Base-by-base conservation (phyloP, 2,797 vertebrate species). In the Ceryle rudis region DNA sequence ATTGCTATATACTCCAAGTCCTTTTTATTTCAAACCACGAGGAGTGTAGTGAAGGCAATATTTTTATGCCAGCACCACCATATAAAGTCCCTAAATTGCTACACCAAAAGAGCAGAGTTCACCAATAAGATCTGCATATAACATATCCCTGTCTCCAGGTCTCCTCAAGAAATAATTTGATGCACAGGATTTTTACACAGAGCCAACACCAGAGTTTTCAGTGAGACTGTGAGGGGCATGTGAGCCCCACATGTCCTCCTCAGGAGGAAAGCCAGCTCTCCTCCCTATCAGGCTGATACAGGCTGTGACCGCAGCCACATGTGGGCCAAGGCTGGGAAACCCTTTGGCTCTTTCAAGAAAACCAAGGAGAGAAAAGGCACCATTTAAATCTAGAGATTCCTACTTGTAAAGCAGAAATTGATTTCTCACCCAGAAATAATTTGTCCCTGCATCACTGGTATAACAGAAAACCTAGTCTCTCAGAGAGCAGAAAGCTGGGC, bases 261-360 rank as follows among this genome's bases (percentile, higher is more conserved):
- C 2, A 1, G 86, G 81, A 82, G 75, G 46, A 85, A 94, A 73
- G n/a, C 46, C 84, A 93, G 65, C 22, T 42, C 80, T 93, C 65
- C 74, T 95, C 84, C 44, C 22, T 51, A 33, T 81, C 12, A 1
- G 1, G 0, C 41, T 58, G 77, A 22, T 71, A 39, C 19, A 58
- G 88, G 26, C 66, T 89, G 62, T 58, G 71, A 51, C 61, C 12
- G 10, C 91, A 85, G 80, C 49, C 42, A 51, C 2, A 0, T 15
- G 33, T 37, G 58, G 41, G 23, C 18, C 44, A 73, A 83, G 74
- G 16, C 58, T 71, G 70, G 54, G 61, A 93, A 90, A 85, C 28
- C 25, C 37, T 42, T 60, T 72, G 44, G 29, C 55, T 64, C 17
- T 28, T 82, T 33, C 60, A 81, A 74, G 86, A 60, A 94, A 92